Base-by-base conservation (phyloP, 2,797 vertebrate genomes). In the Phylloscopus collybita region DNA sequence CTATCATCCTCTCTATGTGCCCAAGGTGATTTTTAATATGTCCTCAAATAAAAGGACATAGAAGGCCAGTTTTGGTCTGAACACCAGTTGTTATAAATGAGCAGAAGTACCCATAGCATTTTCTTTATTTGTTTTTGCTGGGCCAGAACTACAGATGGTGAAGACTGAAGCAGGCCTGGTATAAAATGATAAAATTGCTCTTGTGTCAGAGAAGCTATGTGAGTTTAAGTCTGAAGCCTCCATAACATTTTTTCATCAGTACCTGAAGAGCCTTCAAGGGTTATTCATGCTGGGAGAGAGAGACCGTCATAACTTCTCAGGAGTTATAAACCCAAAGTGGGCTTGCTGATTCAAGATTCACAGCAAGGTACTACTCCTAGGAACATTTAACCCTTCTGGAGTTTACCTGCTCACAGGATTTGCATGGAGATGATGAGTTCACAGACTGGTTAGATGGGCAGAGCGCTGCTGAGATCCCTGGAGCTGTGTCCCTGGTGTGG, bases 401-500 rank as follows among this genome's bases (percentile, higher is more conserved):
- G 26, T 51, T 70, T 65, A 57, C 86, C 59, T 86, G 44, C 27
- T 90, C 5, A 0, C 38, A 61, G 38, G 36, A 44, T 15, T 6
- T 4, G 6, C 23, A 32, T 38, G 32, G 38, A 72, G 14, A 16
- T 27, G 2, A 7, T 12, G 16, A 3, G 5, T 25, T 59, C 11
- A 13, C 11, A 47, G 26, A 14, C 19, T 53, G 13, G 12, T 12
- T 44, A 40, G 38, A 59, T 0, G 1, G 16, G 21, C 16, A 82
- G 69, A 82, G 18, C n/a, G 12, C 44, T 27, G 30, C 44, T 82
- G 30, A 30, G 20, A 5, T 20, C 6, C 3, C 29, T 36, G 32
- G 34, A 50, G 10, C 15, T 47, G 9, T 44, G n/a, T 7, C 13
- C 6, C 11, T 3, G 1, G 2, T 0, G 0, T 1, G 3, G 18